phyloP scores from a whole-genome alignment of 2,113 vertebrate genomes.

The Tenebrosternarchus preto region DNA sequence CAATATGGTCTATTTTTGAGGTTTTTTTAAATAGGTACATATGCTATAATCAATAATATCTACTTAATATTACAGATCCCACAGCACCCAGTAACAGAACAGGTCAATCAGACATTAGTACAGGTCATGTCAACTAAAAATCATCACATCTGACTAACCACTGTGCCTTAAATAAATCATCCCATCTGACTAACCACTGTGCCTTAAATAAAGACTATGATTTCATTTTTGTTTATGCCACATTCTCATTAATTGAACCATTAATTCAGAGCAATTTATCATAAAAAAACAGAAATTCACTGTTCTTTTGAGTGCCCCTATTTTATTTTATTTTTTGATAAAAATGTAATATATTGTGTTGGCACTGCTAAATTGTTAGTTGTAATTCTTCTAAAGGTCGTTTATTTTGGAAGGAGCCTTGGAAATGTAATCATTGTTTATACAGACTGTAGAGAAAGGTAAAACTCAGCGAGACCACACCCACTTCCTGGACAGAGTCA shows the following conservation, averaged over 20 bases:
- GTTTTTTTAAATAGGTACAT: constrained; percentile 18
- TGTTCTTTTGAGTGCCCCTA: constrained; percentile 11
- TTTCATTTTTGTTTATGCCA: not conserved
- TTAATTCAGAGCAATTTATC: not conserved
- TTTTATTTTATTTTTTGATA: constrained; percentile 42
- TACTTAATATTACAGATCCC: no score
- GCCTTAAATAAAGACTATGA: not conserved
- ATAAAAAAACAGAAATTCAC: not conserved
- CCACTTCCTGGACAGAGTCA: constrained; percentile 62
- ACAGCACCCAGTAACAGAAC: no score
- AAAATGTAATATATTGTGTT: constrained; percentile 55
- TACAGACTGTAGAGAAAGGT: constrained; percentile 59
- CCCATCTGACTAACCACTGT: not conserved
- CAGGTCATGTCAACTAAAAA: no score
- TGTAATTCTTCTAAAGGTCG: constrained; percentile 54
- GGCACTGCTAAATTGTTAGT: constrained; percentile 46
- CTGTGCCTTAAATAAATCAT: not conserved
- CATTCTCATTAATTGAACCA: not conserved
- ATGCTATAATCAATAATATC: not conserved
- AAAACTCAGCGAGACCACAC: constrained; percentile 50
- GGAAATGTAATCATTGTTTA: constrained; percentile 69
- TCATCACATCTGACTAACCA: not conserved
- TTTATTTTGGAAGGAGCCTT: constrained; percentile 46
- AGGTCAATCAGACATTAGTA: no score
- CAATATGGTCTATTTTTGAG: not conserved